Evolutionary conservation across 2,113 vertebrate genomes (phyloP).

Genomic region (Leuciscus idus): DNA sequence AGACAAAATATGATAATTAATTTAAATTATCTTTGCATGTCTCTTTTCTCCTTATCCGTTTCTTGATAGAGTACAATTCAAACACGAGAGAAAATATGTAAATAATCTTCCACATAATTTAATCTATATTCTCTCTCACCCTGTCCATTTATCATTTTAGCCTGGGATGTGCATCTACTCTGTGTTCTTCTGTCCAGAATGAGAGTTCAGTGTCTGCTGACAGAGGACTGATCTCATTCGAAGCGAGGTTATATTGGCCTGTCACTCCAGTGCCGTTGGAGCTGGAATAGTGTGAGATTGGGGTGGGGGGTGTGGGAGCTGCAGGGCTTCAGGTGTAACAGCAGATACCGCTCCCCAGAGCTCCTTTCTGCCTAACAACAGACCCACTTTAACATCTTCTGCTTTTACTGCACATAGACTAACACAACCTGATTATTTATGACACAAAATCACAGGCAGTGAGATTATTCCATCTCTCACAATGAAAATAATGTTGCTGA

Average conservation of each 20-base stretch:
- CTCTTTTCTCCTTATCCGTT: background rate
- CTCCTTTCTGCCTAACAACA: slow-evolving; percentile 29
- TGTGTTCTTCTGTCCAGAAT: background rate
- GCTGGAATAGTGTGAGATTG: slow-evolving; percentile 25
- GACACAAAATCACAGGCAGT: background rate
- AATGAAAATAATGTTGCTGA: background rate
- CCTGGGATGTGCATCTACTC: background rate
- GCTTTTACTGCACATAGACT: slow-evolving; percentile 4
- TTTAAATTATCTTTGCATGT: background rate
- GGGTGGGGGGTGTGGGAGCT: slow-evolving; percentile 27
- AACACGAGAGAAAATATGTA: background rate
- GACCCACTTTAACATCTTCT: background rate
- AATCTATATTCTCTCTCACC: background rate
- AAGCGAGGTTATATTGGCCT: slow-evolving; percentile 37
- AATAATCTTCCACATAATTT: background rate
- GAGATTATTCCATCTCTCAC: background rate
- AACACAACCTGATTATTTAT: background rate
- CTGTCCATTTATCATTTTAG: background rate
- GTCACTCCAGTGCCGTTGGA: slow-evolving; percentile 37
- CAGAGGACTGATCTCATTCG: slow-evolving; percentile 32
- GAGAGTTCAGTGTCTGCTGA: slow-evolving; percentile 35
- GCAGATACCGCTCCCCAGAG: slow-evolving; percentile 42
- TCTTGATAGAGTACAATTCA: background rate
- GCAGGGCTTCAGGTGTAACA: slow-evolving; percentile 36
- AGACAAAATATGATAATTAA: background rate